Base-by-base conservation (phyloP, 2,797 vertebrate species). In the Chelon auratus region DNA sequence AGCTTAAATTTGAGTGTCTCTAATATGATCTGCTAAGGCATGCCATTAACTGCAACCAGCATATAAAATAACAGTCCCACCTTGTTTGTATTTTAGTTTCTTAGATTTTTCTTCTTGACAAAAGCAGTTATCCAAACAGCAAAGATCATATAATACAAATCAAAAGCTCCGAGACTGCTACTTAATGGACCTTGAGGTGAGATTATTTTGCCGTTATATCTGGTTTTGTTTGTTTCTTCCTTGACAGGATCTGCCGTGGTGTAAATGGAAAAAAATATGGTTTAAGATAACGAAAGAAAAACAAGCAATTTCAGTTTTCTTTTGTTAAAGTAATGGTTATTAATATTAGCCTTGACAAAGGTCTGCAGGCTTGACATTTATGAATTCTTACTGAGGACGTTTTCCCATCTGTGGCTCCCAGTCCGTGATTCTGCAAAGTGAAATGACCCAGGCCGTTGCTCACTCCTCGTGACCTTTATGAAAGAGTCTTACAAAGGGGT, bases 381-480 rank as follows among this genome's bases (percentile, higher is more conserved):
- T 55, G 36, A 37, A 45, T 24, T 69, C 30, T 69, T 52, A 47
- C 9, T 17, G 56, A 37, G 39, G 36, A 66, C 10, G 24, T 65
- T 63, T 81, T 64, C 40, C 37, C 17, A 40, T 68, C 47, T 7
- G 40, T 52, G 45, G 62, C 57, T 0, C 12, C 24, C 24, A 26
- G 4, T 26, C 33, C 47, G 10, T 39, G 45, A 60, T 57, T 64
- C 20, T 4, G 54, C 47, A 37, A 45, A 71, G 22, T 22, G 67
- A 75, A 64, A 61, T 72, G 37, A 10, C 58, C 33, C 36, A n/a
- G 68, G 10, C 54, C 15, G 3, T 12, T 13, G 1, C 24, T 65
- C 33, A 3, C 14, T 57, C 51, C 57, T 24, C n/a, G 22, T 65
- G 82, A 87, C 82, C 78, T 90, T 86, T 87, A 26, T 30, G 13